Evolutionary conservation across 2,113 vertebrate genomes (phyloP).

Genomic region (Anhinga anhinga): DNA sequence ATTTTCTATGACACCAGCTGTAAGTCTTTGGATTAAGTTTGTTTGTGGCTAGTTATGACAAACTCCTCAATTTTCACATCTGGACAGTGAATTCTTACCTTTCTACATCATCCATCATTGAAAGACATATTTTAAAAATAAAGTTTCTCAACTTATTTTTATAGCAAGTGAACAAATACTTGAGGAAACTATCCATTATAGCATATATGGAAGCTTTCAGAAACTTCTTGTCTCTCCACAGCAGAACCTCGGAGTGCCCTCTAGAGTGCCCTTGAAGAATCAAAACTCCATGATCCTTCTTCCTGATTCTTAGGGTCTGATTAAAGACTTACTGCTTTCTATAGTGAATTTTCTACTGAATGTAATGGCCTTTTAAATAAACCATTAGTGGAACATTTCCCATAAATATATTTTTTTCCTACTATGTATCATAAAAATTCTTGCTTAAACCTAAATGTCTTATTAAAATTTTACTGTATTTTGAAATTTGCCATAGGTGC

Average conservation of each 20-base stretch:
- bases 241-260: neutral
- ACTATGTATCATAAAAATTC: neutral
- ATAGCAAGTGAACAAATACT: neutral
- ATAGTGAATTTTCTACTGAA: neutral
- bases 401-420: neutral
- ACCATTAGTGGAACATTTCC: neutral
- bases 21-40: neutral
- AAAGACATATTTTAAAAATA: neutral
- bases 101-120: neutral
- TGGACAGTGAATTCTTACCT: neutral
- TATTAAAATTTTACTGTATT: neutral
- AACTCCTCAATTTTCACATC: neutral
- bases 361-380: neutral
- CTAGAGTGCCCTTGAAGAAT: neutral
- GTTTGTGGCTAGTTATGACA: neutral
- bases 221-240: neutral
- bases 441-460: neutral
- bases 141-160: neutral
- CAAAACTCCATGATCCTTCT: neutral
- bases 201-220: neutral
- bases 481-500: neutral
- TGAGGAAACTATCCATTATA: neutral
- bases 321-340: neutral
- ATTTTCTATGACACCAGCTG: neutral
- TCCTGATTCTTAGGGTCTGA: neutral